These are phyloP conservation scores for Synaphobranchus kaupii DNA, from an alignment of 2,797 vertebrate genomes.

Conservation along the genomic window DNA sequence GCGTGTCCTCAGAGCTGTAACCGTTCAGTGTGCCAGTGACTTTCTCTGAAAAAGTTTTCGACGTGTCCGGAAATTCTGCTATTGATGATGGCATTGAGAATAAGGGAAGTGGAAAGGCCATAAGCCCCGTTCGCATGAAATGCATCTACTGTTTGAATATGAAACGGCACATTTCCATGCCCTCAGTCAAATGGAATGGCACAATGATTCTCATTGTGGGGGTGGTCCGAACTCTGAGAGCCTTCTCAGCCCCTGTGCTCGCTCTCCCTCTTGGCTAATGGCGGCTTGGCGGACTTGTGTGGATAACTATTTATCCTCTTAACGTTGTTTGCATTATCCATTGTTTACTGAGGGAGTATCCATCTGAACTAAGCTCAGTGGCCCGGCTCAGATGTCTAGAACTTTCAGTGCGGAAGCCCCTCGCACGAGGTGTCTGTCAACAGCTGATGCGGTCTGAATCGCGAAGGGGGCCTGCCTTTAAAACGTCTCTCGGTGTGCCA, in stretches of 20 bases:
- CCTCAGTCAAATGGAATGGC: not conserved
- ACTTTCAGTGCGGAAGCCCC: slow-evolving; percentile 32
- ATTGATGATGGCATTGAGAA: slow-evolving; percentile 4
- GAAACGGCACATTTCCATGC: not conserved
- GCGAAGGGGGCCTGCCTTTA: slow-evolving; percentile 18
- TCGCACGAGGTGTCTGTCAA: slow-evolving; percentile 42
- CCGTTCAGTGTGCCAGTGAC: not conserved
- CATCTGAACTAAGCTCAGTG: slow-evolving; percentile 42
- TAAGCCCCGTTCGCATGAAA: not conserved
- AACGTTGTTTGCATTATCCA: slow-evolving; percentile 37
- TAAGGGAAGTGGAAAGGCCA: not conserved
- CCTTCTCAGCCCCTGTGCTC: not conserved
- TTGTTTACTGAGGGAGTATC: slow-evolving; percentile 44
- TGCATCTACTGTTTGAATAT: not conserved
- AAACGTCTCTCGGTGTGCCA: slow-evolving; percentile 20
- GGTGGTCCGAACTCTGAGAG: not conserved
- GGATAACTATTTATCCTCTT: not conserved
- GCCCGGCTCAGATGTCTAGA: slow-evolving; percentile 31
- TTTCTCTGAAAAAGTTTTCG: not conserved
- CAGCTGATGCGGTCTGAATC: slow-evolving; percentile 20
- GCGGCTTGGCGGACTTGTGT: not conserved
- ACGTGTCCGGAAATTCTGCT: not conserved
- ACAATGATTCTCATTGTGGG: not conserved
- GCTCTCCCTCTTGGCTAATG: not conserved
- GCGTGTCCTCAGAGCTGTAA: not conserved